phyloP scores from a whole-genome alignment of 2,888 invertebrate species.

The Eueremaeus valkanovi region DNA sequence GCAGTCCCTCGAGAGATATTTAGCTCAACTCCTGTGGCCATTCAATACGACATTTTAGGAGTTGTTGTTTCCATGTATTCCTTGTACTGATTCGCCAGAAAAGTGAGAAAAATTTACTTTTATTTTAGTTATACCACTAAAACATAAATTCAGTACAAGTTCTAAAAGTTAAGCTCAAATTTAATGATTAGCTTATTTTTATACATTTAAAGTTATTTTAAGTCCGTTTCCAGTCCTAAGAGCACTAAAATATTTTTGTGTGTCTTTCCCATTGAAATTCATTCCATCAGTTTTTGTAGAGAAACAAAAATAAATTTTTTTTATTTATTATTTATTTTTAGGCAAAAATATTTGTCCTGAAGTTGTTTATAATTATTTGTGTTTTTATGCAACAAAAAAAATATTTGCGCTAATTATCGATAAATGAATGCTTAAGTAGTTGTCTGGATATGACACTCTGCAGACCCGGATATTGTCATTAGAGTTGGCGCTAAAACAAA shows the following conservation, averaged over 20 bases:
- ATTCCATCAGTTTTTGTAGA: neutral
- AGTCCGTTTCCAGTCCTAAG: slow-evolving; percentile 14
- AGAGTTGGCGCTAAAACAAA: neutral
- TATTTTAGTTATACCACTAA: slow-evolving; percentile 18
- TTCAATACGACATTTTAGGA: slow-evolving; percentile 28
- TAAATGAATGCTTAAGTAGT: no score
- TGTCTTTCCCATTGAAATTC: no score
- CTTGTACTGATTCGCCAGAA: neutral
- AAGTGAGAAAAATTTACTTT: slow-evolving; percentile 33
- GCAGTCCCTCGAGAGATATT: slow-evolving; percentile 35
- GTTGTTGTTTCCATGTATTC: slow-evolving; percentile 19
- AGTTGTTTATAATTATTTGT: neutral
- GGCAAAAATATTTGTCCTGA: neutral
- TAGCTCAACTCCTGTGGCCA: slow-evolving; percentile 34
- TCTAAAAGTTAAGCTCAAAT: neutral
- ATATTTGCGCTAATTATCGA: neutral
- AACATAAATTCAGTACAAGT: slow-evolving; percentile 29
- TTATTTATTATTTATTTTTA: neutral
- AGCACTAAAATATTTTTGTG: neutral
- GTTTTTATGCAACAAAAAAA: neutral
- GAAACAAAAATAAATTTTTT: no score
- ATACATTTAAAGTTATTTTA: neutral
- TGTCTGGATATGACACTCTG: no score
- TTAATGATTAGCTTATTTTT: neutral
- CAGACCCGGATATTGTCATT: slow-evolving; percentile 30